Evolutionary conservation across 1,140 invertebrate species (phyloP), one percentile per base, ranked within the genome.

Genomic region (Sminthurinus signatus): DNA sequence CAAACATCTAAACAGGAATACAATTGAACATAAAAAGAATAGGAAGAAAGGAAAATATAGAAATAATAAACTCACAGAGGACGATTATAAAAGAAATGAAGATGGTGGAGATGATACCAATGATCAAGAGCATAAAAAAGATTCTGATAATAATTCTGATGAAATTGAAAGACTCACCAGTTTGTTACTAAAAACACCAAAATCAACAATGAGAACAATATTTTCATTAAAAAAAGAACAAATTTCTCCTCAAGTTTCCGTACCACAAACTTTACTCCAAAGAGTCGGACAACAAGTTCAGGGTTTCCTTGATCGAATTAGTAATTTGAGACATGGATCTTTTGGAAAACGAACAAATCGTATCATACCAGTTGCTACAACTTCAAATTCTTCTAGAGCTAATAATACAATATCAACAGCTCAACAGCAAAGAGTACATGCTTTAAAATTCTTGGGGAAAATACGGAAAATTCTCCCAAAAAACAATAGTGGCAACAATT

Each of bases 101-200:
- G 44, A n/a, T 48, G 44, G 23, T 5, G 15, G 32, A 8, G 32
- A 15, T 5, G 15, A 36, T n/a, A n/a, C n/a, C n/a, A 36, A 36
- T 8, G 32, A 36, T 8, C 5, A 36, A 36, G 32, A 36, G 32
- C 5, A 15, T 5, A 36, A 36, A 36, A 36, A 36, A 15, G 5
- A 15, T 36, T 36, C 15, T 10, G 44, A 46, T 10, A 46, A 19
- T 46, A 46, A 46, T 21, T 52, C 54, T 10, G 54, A 56, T 4
- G 54, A 56, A 42, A 56, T 56, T 23, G 29, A 56, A 56, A 56
- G 54, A 25, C 27, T 56, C 10, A 56, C 54, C 3, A 21, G 23
- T 36, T 23, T 56, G 10, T 31, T 56, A 3, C 36, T 8, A n/a
- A 56, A 42, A 5, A 8, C 29, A 36, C 54, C 27, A 12, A 56